phyloP scores from a whole-genome alignment of 2,113 vertebrate species.

The Monopterus albus region DNA sequence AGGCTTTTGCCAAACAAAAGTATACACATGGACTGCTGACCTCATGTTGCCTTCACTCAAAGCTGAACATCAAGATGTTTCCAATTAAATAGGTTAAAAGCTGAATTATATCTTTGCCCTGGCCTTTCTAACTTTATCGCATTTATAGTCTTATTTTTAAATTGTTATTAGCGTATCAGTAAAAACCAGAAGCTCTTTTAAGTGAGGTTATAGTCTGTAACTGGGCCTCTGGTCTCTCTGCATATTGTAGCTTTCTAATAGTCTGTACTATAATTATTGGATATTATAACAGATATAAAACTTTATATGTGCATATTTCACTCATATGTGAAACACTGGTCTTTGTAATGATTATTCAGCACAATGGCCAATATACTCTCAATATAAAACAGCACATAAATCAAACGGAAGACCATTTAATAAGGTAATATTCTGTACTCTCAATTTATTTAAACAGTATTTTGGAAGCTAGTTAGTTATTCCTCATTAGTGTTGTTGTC shows the following conservation, averaged over 20 bases:
- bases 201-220: constrained; percentile 9
- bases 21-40: constrained; percentile 35
- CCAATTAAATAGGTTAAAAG: constrained; percentile 56
- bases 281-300: background rate
- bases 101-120: constrained; percentile 40
- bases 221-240: background rate
- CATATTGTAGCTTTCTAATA: constrained; percentile 14
- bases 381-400: too few relatives aligned
- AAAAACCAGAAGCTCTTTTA: constrained; percentile 25
- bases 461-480: background rate
- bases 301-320: background rate
- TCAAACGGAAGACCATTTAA: background rate
- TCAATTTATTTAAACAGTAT: too few relatives aligned
- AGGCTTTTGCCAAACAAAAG: constrained; percentile 40
- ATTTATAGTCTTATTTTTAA: constrained; percentile 30
- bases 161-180: background rate
- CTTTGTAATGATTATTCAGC: background rate
- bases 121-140: constrained; percentile 26
- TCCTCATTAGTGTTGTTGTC: background rate
- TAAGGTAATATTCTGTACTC: background rate
- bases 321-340: background rate
- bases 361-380: background rate
- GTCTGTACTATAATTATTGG: background rate
- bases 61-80: constrained; percentile 49
- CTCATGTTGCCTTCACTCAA: constrained; percentile 52